These are phyloP conservation scores for Nettapus auritus DNA, from an alignment of 2,113 vertebrate species.

Conservation along the genomic window DNA sequence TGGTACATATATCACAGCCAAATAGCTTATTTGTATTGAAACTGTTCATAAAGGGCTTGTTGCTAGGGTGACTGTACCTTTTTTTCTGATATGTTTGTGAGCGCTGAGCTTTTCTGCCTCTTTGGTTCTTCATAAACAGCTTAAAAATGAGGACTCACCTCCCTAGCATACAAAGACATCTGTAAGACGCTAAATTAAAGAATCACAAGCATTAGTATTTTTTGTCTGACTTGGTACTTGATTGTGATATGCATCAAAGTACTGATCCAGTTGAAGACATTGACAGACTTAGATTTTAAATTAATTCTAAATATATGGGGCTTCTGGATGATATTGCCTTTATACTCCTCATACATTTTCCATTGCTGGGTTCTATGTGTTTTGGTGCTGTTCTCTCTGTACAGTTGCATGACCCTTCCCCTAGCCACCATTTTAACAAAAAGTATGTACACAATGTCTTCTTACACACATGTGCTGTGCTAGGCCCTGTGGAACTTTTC, in stretches of 20 bases:
- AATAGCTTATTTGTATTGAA: background rate
- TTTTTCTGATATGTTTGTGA: background rate
- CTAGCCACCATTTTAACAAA: background rate
- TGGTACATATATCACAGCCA: background rate
- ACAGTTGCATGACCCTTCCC: background rate
- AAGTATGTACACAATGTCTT: background rate
- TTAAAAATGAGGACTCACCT: background rate
- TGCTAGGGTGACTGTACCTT: background rate
- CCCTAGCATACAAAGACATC: background rate
- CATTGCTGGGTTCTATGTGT: background rate
- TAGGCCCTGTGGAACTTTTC: background rate
- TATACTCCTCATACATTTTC: background rate
- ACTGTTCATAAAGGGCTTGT: background rate
- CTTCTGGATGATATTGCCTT: background rate
- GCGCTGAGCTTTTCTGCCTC: background rate
- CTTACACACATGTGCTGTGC: background rate
- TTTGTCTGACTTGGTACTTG: background rate
- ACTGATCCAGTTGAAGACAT: background rate
- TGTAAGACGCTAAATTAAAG: background rate
- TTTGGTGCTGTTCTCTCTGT: background rate
- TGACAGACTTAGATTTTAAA: background rate
- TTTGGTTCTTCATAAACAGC: background rate
- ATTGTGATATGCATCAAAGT: background rate
- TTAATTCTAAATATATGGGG: background rate
- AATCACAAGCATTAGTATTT: background rate